Percentiles rank a stretch among this genome's conserved stretches.
phyloP scores from a whole-genome alignment of 2,113 vertebrate species.

The Capreolus pygargus region DNA sequence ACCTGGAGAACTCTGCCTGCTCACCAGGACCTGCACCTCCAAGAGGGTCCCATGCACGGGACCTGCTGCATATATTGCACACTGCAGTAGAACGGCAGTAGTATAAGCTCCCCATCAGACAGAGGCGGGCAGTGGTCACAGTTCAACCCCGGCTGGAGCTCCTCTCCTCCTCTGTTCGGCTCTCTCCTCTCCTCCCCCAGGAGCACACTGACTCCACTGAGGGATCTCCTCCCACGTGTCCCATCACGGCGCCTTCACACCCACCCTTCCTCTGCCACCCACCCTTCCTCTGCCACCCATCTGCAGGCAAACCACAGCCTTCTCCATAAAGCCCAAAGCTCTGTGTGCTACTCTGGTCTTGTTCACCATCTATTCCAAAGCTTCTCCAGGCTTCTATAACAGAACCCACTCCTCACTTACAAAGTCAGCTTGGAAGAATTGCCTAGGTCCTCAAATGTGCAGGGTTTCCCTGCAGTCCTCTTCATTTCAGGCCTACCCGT shows the following conservation, averaged over 20 bases:
- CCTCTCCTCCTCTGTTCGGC: neutral
- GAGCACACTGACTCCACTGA: neutral
- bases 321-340: too few species aligned
- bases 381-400: neutral
- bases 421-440: neutral
- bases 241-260: rapidly evolving
- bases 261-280: neutral
- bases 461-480: neutral
- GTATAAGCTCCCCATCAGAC: too few species aligned
- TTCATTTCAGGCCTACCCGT: neutral
- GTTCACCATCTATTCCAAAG: neutral
- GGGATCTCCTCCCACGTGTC: rapidly evolving
- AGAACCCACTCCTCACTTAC: neutral
- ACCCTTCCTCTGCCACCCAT: neutral
- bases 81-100: neutral
- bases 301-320: neutral
- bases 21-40: rapidly evolving
- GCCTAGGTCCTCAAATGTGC: neutral
- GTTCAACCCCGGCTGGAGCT: neutral
- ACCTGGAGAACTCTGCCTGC: too few species aligned
- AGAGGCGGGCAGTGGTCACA: rapidly evolving
- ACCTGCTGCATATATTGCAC: rapidly evolving
- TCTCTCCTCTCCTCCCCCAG: neutral
- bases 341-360: neutral
- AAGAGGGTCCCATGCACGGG: rapidly evolving